A percentile compares a stretch with the other conserved stretches of the same genome.
phyloP scores from a whole-genome alignment of 1,140 invertebrate genomes.

The Bombus waltoni region DNA sequence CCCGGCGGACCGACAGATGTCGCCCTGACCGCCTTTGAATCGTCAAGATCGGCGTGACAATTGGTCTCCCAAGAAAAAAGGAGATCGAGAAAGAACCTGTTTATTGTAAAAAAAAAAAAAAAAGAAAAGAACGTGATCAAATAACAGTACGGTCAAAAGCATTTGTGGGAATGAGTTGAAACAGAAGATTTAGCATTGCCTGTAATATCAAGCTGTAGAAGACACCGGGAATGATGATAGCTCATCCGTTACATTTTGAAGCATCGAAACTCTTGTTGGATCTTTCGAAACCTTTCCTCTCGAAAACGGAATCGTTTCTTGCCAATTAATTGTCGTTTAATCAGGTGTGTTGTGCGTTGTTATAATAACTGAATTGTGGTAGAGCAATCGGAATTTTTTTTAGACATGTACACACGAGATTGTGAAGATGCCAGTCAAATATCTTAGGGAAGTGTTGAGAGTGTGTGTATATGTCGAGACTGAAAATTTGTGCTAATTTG shows the following conservation, averaged over 20 bases:
- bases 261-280: background rate
- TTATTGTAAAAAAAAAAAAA: conserved; percentile 9
- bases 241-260: conserved; percentile 15
- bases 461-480: background rate
- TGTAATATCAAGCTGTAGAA: conserved; percentile 9
- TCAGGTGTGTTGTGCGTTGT: background rate
- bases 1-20: conserved; percentile 65
- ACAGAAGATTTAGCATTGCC: background rate
- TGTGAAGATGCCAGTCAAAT: conserved; percentile 25
- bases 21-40: conserved; percentile 60
- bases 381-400: background rate
- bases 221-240: conserved; percentile 20
- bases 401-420: background rate
- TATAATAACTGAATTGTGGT: background rate
- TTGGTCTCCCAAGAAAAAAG: conserved; percentile 23
- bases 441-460: background rate
- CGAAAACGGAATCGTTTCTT: background rate
- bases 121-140: background rate
- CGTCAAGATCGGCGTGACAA: conserved; percentile 53
- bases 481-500: background rate
- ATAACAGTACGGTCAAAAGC: conserved; percentile 10
- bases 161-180: conserved; percentile 23
- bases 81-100: conserved; percentile 16
- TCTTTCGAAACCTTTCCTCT: background rate
- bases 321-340: conserved; percentile 36